Evolutionary conservation across 1,140 invertebrate species (phyloP).

Genomic region (Mycetomoellerius zeteki): DNA sequence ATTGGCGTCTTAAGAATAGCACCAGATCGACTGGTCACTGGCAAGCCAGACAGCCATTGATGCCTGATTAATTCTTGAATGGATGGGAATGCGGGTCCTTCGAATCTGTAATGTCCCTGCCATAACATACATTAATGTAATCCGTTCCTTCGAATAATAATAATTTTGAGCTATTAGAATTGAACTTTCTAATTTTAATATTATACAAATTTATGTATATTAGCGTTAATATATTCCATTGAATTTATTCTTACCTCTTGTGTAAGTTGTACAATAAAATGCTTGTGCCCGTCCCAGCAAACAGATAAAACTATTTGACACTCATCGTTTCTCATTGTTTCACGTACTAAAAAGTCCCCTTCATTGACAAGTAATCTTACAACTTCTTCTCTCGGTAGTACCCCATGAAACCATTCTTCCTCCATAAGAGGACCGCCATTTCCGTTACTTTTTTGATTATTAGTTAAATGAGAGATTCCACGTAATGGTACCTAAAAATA

Average conservation of each 20-base stretch:
- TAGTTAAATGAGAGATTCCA: constrained; percentile 79
- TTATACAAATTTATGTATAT: neutral
- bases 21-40: constrained; percentile 97
- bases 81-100: constrained; percentile 96
- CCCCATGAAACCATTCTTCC: constrained; percentile 99
- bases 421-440: constrained; percentile 89
- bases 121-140: constrained; percentile 68
- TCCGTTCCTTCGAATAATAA: neutral
- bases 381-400: constrained; percentile 98
- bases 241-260: constrained; percentile 89
- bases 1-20: constrained; percentile 96
- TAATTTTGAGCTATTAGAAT: neutral
- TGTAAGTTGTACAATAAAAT: constrained; percentile 99
- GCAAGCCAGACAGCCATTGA: constrained; percentile 93
- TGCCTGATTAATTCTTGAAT: constrained; percentile 96
- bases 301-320: constrained; percentile 97
- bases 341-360: constrained; percentile 97
- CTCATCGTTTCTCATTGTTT: constrained; percentile 97
- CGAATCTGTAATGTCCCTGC: constrained; percentile 96
- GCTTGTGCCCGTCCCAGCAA: constrained; percentile 98
- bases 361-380: constrained; percentile 95
- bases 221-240: neutral
- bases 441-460: constrained; percentile 81
- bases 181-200: constrained; percentile 14
- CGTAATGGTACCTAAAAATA: constrained; percentile 80